phyloP scores from a whole-genome alignment of 1,140 invertebrate species.

The Polyergus mexicanus region DNA sequence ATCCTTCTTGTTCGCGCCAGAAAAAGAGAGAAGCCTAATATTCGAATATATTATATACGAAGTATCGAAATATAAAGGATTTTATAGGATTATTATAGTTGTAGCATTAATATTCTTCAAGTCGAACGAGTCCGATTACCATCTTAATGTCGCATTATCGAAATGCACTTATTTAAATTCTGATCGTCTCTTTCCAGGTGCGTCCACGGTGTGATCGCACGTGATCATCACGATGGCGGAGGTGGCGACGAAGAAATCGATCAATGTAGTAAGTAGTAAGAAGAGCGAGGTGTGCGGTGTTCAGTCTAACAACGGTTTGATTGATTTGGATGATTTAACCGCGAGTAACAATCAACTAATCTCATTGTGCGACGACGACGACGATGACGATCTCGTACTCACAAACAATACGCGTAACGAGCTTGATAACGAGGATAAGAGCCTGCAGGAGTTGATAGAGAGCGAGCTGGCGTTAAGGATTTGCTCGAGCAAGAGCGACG shows the following conservation, averaged over 20 bases:
- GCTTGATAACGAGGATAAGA: constrained; percentile 81
- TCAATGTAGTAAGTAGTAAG: constrained; percentile 86
- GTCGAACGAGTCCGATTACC: background rate
- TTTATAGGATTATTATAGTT: background rate
- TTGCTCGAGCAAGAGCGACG: constrained; percentile 71
- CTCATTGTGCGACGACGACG: constrained; percentile 82
- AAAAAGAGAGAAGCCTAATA: background rate
- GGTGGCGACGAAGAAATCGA: constrained; percentile 85
- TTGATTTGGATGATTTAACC: constrained; percentile 85
- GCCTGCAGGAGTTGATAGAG: constrained; percentile 84
- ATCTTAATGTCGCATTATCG: background rate
- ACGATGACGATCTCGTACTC: constrained; percentile 77
- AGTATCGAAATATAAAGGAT: background rate
- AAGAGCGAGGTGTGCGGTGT: constrained; percentile 85
- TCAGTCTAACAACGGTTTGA: constrained; percentile 86
- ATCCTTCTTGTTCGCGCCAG: background rate
- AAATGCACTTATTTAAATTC: background rate
- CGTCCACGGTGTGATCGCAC: constrained; percentile 58
- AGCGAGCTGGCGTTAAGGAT: constrained; percentile 84
- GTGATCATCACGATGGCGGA: constrained; percentile 82
- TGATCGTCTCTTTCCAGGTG: constrained; percentile 46
- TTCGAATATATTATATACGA: background rate
- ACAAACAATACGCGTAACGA: constrained; percentile 81
- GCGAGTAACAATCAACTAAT: constrained; percentile 83
- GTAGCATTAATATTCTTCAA: background rate